Conservation (phyloP, 2,888 invertebrate genomes). For the Herminia tarsipennalis region DNA sequence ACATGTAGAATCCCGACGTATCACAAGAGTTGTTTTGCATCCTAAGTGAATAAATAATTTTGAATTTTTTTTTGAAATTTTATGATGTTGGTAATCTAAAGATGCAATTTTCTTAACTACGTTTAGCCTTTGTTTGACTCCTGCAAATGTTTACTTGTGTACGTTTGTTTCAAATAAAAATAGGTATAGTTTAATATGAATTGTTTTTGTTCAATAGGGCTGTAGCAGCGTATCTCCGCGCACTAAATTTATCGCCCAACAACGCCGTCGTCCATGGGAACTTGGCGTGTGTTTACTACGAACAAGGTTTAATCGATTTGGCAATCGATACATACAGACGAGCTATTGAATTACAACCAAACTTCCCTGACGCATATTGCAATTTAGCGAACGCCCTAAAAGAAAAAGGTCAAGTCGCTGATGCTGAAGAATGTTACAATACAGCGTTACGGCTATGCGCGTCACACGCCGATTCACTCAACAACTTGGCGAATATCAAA, state of each 20-base stretch:
- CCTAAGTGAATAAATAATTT: too few species aligned
- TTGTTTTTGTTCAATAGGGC: conserved; percentile 88
- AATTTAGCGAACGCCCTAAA: conserved; percentile 99
- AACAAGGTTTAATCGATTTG: conserved; percentile 99
- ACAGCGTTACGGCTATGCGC: conserved; percentile 97
- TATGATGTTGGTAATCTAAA: too few species aligned
- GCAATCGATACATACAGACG: conserved; percentile 99
- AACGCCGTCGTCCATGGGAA: conserved; percentile 99
- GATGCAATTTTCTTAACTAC: too few species aligned
- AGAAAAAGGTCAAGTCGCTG: conserved; percentile 98
- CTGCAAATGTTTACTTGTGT: too few species aligned
- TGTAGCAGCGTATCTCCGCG: conserved; percentile 98
- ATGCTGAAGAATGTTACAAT: conserved; percentile 99
- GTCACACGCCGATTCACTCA: conserved; percentile 99
- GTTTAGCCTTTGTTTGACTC: too few species aligned
- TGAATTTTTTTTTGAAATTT: too few species aligned
- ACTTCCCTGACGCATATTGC: conserved; percentile 99
- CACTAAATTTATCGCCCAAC: conserved; percentile 98
- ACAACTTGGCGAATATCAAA: conserved; percentile 99
- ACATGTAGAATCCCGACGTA: too few species aligned
- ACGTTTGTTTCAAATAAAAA: too few species aligned
- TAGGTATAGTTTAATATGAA: background rate
- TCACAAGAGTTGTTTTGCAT: too few species aligned
- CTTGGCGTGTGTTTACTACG: conserved; percentile 99
- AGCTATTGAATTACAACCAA: conserved; percentile 99